Percentiles rank a stretch among this genome's conserved stretches.
These are phyloP conservation scores for Oophaga pumilio DNA, from an alignment of 2,113 vertebrate genomes.

Conservation along the genomic window DNA sequence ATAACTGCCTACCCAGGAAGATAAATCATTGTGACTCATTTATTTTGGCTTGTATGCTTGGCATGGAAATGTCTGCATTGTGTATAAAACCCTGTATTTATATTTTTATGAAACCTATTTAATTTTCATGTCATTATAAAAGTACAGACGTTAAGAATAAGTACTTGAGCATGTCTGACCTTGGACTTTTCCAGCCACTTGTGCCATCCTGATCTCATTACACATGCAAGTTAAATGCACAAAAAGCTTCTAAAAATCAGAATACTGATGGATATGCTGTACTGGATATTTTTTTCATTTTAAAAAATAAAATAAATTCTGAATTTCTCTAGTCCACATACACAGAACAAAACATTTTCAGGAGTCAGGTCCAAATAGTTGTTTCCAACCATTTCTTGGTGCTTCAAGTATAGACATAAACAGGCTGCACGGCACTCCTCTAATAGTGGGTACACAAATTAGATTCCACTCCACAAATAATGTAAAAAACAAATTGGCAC, in stretches of 20 bases:
- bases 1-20: constrained; percentile 40
- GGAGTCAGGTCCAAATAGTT: too few species aligned
- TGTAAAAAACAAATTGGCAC: too few species aligned
- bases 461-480: too few species aligned
- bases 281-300: background rate
- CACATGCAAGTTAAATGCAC: background rate
- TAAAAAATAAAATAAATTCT: background rate
- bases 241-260: background rate
- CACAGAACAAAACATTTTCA: too few species aligned
- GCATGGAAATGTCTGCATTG: background rate
- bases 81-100: constrained; percentile 10
- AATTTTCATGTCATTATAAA: background rate
- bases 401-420: too few species aligned
- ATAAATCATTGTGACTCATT: constrained; percentile 34
- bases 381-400: too few species aligned
- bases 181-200: constrained; percentile 4
- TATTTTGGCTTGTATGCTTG: constrained; percentile 13
- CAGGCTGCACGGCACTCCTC: too few species aligned
- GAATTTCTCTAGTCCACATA: background rate
- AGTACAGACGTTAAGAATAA: background rate
- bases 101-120: background rate
- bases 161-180: background rate
- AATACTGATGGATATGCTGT: background rate
- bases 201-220: background rate
- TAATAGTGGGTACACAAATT: too few species aligned